These are phyloP conservation scores for Parnassius apollo DNA, from an alignment of 2,888 invertebrate species.

Conservation along the genomic window DNA sequence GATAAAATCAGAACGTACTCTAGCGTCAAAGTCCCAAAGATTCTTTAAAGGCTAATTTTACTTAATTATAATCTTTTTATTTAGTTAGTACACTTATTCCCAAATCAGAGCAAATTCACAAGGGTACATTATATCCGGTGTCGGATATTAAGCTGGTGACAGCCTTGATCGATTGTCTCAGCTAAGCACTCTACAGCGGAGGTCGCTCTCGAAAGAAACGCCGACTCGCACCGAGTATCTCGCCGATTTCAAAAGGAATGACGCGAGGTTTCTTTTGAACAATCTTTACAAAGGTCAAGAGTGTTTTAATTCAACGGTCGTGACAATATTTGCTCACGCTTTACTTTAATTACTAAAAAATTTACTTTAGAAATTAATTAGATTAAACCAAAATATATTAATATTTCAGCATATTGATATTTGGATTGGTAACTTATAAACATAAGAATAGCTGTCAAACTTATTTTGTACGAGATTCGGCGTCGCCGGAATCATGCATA, in stretches of 20 bases:
- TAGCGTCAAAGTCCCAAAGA: too few relatives aligned
- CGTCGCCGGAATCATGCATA: too few relatives aligned
- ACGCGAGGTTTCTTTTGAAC: conserved; percentile 43
- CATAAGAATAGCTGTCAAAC: too few relatives aligned
- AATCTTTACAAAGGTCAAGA: conserved; percentile 49
- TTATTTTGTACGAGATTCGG: too few relatives aligned
- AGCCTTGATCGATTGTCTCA: conserved; percentile 54
- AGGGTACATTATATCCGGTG: conserved; percentile 30
- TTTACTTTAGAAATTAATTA: too few relatives aligned
- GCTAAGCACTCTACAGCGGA: conserved; percentile 52
- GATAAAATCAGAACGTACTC: too few relatives aligned
- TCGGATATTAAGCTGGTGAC: conserved; percentile 49
- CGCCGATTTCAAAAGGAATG: conserved; percentile 49
- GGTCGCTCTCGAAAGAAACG: conserved; percentile 53
- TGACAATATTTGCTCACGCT: conserved; percentile 15
- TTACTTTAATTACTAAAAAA: not conserved
- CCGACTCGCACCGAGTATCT: conserved; percentile 41
- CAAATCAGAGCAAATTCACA: not conserved
- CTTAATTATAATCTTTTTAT: not conserved
- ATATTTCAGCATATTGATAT: too few relatives aligned
- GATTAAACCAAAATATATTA: too few relatives aligned
- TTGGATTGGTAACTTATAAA: too few relatives aligned
- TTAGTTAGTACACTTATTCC: not conserved
- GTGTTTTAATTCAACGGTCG: conserved; percentile 30
- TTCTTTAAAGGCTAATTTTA: too few relatives aligned